Evolutionary conservation across 2,797 vertebrate species (phyloP), one percentile per base, ranked within the genome.

Genomic region (Acanthurus leucopareius): DNA sequence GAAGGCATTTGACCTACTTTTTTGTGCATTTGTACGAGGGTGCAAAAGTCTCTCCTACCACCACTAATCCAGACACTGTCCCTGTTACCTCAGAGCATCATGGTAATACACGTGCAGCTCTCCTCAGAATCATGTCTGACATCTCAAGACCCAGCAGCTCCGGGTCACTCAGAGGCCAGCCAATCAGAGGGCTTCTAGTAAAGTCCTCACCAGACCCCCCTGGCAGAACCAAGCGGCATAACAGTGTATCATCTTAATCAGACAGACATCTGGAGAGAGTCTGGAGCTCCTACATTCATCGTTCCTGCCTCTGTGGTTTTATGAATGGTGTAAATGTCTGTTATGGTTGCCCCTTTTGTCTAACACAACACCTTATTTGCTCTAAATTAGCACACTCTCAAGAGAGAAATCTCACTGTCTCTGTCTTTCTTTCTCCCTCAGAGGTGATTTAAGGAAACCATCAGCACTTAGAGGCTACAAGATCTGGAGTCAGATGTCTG

Each of bases 211-310:
- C 75, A 87, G 85, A 91, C 83, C 88, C 85, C 91, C 81, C 81
- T 84, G 86, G 80, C 90, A 92, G 84, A 87, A 70, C 69, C 78
- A 82, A 72, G 83, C 85, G 79, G 78, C 75, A 87, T 81, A 86
- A 89, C 86, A 68, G 83, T 91, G 77, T 85, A 87, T 92, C 89
- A 92, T 92, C 68, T 84, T 91, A 92, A 92, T 92, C 86, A 92
- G 86, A 88, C 72, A 75, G 85, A 93, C 89, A 87, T 93, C 80
- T 90, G 86, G 75, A 82, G 79, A 59, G 64, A 79, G 73, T 80
- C 74, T 77, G 75, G 78, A 65, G 79, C 75, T 71, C 65, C 69
- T 77, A 28, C 70, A 72, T 73, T 83, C 71, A 78, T 60, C 68
- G 10, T 47, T 56, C 13, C 61, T 48, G 48, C 48, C 69, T 52